These are phyloP conservation scores for Stenoptilia bipunctidactyla DNA, from an alignment of 2,888 invertebrate species.

Conservation along the genomic window DNA sequence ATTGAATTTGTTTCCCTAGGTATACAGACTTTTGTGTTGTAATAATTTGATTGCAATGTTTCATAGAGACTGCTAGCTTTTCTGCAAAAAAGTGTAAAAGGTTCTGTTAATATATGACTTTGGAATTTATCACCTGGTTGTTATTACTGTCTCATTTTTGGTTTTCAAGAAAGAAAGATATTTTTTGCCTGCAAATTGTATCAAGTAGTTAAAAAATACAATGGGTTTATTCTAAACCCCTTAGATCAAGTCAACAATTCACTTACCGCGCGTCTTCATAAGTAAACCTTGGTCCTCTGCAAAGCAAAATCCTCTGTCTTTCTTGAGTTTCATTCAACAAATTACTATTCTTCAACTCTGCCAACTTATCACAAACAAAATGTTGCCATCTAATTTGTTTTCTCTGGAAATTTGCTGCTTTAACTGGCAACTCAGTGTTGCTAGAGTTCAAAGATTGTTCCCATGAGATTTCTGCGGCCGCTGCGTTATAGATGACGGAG, in stretches of 20 bases:
- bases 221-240: too few species aligned
- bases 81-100: background rate
- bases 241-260: too few species aligned
- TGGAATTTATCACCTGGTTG: too few species aligned
- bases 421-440: slow-evolving; percentile 25
- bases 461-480: slow-evolving; percentile 52
- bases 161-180: too few species aligned
- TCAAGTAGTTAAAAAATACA: too few species aligned
- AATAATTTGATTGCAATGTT: slow-evolving; percentile 71
- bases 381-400: slow-evolving; percentile 39
- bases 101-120: too few species aligned
- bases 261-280: slow-evolving; percentile 61
- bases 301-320: slow-evolving; percentile 72
- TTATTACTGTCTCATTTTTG: too few species aligned
- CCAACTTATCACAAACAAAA: slow-evolving; percentile 29
- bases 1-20: slow-evolving; percentile 20
- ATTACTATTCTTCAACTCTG: slow-evolving; percentile 22
- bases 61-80: slow-evolving; percentile 37
- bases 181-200: too few species aligned
- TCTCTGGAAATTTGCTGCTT: slow-evolving; percentile 31
- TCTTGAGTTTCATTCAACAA: slow-evolving; percentile 40
- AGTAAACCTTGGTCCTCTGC: slow-evolving; percentile 73
- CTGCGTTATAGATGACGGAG: slow-evolving; percentile 31
- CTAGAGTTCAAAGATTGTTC: slow-evolving; percentile 34
- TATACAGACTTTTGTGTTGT: slow-evolving; percentile 68